These are phyloP conservation scores for Gryllus bimaculatus DNA, from an alignment of 1,140 invertebrate genomes.

Conservation along the genomic window DNA sequence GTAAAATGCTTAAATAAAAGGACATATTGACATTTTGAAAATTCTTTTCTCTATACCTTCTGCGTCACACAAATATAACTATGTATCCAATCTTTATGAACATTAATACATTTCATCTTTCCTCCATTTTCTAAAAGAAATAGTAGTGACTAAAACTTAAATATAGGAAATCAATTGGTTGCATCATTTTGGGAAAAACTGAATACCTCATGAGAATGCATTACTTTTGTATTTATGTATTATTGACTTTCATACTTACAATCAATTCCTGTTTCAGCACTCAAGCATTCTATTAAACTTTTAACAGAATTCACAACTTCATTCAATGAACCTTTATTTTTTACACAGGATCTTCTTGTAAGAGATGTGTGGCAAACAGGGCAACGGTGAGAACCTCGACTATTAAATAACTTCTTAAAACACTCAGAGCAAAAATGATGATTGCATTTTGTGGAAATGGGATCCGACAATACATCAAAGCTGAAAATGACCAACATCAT, in stretches of 20 bases:
- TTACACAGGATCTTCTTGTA: neutral
- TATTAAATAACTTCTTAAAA: neutral
- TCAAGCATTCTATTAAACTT: neutral
- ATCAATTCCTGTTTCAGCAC: neutral
- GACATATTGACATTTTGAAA: too few relatives aligned
- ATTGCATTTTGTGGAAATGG: neutral
- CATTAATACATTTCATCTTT: too few relatives aligned
- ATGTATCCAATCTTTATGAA: too few relatives aligned
- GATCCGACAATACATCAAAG: neutral
- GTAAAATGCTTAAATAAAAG: too few relatives aligned
- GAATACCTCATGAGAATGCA: too few relatives aligned
- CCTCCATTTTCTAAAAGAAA: too few relatives aligned
- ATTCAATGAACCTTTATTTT: neutral
- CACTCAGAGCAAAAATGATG: neutral
- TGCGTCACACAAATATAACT: too few relatives aligned
- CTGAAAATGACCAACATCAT: neutral
- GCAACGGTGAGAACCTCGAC: neutral
- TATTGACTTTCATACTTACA: neutral
- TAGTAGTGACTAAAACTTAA: too few relatives aligned
- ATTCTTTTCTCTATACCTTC: too few relatives aligned
- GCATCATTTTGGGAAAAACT: too few relatives aligned
- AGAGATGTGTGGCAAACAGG: neutral
- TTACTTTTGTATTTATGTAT: too few relatives aligned
- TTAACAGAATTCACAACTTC: neutral
- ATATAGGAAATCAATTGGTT: too few relatives aligned